Evolutionary conservation across 2,888 invertebrate species (phyloP).

Genomic region (Eupeodes latifasciatus): DNA sequence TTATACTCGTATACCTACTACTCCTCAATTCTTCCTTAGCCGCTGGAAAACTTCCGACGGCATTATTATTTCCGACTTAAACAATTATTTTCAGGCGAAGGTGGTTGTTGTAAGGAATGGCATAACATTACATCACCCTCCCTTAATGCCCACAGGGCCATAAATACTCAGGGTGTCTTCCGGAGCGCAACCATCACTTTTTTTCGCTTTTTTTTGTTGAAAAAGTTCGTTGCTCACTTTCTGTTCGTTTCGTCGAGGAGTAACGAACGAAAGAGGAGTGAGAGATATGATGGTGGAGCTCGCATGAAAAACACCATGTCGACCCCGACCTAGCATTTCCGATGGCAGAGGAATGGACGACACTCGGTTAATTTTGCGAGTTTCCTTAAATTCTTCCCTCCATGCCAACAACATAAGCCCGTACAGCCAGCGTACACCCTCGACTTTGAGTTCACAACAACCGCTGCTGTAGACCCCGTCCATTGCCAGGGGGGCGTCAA

Average conservation of each 20-base stretch:
- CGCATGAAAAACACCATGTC: slow-evolving; percentile 19
- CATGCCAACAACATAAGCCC: slow-evolving; percentile 36
- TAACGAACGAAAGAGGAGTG: not conserved
- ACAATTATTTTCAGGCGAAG: slow-evolving; percentile 61
- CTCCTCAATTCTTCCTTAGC: slow-evolving; percentile 17
- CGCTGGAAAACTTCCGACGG: slow-evolving; percentile 69
- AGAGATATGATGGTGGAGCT: not conserved
- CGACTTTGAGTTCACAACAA: slow-evolving; percentile 40
- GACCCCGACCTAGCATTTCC: slow-evolving; percentile 51
- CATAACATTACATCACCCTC: slow-evolving; percentile 62
- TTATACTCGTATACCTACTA: no score
- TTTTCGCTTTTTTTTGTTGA: slow-evolving; percentile 2
- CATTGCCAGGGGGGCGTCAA: slow-evolving; percentile 30
- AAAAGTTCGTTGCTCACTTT: slow-evolving; percentile 40
- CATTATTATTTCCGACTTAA: slow-evolving; percentile 75
- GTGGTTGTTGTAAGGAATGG: slow-evolving; percentile 33
- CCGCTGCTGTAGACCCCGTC: not conserved
- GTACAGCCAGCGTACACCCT: slow-evolving; percentile 17
- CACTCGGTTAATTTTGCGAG: slow-evolving; percentile 76
- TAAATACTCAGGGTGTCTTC: slow-evolving; percentile 73
- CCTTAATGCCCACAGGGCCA: slow-evolving; percentile 59
- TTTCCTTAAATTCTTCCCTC: slow-evolving; percentile 71
- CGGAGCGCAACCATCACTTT: slow-evolving; percentile 68
- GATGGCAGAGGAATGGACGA: slow-evolving; percentile 68
- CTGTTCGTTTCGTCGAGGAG: not conserved